phyloP scores from a whole-genome alignment of 64 coral and sea anemone genomes.

The Stichodactyla mertensii region DNA sequence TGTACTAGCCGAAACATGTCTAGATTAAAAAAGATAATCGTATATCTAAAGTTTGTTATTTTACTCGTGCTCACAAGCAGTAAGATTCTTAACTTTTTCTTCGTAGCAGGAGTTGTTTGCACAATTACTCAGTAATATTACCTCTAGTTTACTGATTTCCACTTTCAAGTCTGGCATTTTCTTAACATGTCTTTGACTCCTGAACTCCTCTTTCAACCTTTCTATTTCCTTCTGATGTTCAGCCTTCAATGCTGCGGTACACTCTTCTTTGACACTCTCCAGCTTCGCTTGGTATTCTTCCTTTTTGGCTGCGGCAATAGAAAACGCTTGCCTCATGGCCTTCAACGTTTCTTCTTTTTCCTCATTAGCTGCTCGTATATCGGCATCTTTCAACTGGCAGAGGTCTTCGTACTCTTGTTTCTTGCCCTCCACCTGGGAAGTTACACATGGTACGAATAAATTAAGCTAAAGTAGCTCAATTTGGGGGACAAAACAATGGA shows the following conservation, averaged over 20 bases:
- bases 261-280: constrained; percentile 14
- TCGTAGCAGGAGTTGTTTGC: too few species aligned
- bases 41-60: too few species aligned
- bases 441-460: too few species aligned
- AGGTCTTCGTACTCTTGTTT: constrained; percentile 25
- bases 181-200: not conserved
- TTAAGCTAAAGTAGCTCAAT: not conserved
- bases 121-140: not conserved
- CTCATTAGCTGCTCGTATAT: constrained; percentile 25
- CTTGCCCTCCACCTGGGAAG: not conserved
- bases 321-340: constrained; percentile 39
- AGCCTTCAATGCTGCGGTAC: not conserved
- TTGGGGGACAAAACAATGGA: too few species aligned
- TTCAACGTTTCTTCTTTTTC: constrained; percentile 46
- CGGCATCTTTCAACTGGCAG: constrained; percentile 28
- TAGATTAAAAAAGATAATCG: too few species aligned
- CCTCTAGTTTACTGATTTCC: not conserved
- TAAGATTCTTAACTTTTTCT: too few species aligned
- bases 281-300: constrained; percentile 44
- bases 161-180: not conserved
- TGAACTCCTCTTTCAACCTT: constrained; percentile 35
- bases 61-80: too few species aligned
- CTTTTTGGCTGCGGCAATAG: constrained; percentile 41
- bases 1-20: too few species aligned
- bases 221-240: constrained; percentile 31